These are phyloP conservation scores for Phalacrocorax aristotelis DNA, from an alignment of 2,113 vertebrate genomes.

Conservation along the genomic window DNA sequence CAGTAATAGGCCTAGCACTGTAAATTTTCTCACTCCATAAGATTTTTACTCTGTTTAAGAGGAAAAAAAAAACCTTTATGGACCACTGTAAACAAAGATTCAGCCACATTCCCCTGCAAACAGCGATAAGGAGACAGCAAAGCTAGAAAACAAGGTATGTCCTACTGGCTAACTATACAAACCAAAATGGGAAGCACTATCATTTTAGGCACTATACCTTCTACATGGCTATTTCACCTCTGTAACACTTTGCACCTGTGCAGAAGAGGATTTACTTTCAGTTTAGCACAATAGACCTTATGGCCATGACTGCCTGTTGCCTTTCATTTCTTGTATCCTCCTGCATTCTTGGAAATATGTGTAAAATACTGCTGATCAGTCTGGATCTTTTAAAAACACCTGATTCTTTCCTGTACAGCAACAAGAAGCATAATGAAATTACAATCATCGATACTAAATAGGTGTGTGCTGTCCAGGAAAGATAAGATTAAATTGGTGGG, in stretches of 20 bases:
- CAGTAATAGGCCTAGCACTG: not conserved
- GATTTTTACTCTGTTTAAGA: not conserved
- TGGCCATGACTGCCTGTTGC: fast-evolving
- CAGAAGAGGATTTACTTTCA: not conserved
- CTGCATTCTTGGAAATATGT: not conserved
- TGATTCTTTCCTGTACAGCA: not conserved
- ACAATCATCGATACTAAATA: not conserved
- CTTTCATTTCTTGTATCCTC: not conserved
- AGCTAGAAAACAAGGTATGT: not conserved
- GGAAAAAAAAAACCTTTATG: not conserved
- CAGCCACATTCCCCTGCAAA: not conserved
- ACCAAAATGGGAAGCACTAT: not conserved
- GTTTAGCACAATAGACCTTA: not conserved
- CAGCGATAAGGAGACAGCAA: not conserved
- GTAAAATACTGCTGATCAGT: not conserved
- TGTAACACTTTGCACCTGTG: not conserved
- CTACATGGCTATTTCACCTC: not conserved
- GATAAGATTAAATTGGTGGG: not conserved
- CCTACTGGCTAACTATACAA: not conserved
- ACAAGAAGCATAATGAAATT: not conserved
- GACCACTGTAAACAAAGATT: not conserved
- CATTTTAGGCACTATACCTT: not conserved
- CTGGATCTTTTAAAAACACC: not conserved
- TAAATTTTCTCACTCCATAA: not conserved
- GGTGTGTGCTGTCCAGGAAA: not conserved